Evolutionary conservation across 2,113 vertebrate genomes (phyloP).

Genomic region (Bubalus kerabau): DNA sequence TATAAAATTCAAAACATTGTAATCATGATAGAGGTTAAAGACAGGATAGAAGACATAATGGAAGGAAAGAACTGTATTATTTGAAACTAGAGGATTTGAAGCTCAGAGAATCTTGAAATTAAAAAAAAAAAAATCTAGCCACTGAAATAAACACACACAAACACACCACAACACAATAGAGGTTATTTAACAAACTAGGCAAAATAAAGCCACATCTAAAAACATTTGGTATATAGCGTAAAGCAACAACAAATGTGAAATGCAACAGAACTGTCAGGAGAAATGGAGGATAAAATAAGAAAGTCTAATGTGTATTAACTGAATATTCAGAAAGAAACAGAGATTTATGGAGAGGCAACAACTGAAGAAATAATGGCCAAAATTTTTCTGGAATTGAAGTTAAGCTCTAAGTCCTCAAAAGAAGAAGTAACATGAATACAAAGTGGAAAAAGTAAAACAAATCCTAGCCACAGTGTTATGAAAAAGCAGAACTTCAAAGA

Average conservation of each 20-base stretch:
- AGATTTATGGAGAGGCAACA: neutral
- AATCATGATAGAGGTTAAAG: neutral
- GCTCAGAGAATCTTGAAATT: neutral
- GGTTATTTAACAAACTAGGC: neutral
- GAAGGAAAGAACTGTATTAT: neutral
- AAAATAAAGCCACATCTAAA: neutral
- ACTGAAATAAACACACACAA: neutral
- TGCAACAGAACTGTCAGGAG: neutral
- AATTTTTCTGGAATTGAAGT: neutral
- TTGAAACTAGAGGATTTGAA: neutral
- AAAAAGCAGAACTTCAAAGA: neutral
- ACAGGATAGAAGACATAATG: neutral
- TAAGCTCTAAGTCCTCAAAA: neutral
- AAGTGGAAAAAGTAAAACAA: neutral
- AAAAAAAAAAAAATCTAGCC: neutral
- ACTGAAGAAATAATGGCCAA: neutral
- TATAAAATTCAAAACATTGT: neutral
- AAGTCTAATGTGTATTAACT: neutral
- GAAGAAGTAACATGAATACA: neutral
- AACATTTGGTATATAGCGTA: neutral
- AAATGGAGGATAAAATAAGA: neutral
- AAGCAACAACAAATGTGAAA: neutral
- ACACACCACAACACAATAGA: neutral
- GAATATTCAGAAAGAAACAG: neutral
- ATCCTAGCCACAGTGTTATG: neutral